phyloP scores from a whole-genome alignment of 1,140 invertebrate species.

The Drosophila biarmipes region DNA sequence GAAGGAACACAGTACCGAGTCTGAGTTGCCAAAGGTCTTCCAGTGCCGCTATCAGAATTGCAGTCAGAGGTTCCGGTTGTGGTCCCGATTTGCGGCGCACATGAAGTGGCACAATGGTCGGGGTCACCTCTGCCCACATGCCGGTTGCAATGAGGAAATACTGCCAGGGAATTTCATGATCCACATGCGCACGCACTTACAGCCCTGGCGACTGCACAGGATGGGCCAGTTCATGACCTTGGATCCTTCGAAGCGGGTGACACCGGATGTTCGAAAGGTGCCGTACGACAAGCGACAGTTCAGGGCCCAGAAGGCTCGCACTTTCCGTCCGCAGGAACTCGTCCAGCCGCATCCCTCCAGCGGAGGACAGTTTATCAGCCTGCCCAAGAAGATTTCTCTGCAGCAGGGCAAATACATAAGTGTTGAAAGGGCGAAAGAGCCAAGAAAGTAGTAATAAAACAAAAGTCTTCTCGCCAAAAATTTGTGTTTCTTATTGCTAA shows the following conservation, averaged over 20 bases:
- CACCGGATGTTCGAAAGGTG: conserved; percentile 5
- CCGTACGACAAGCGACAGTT: neutral
- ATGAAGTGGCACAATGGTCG: neutral
- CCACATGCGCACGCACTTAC: conserved; percentile 6
- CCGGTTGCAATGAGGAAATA: neutral
- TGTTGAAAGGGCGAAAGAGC: neutral
- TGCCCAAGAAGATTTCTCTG: conserved; percentile 9
- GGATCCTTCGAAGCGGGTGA: conserved; percentile 2
- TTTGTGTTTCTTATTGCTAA: no score
- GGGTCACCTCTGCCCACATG: neutral
- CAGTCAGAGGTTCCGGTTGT: conserved; percentile 1
- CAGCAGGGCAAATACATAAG: conserved; percentile 11
- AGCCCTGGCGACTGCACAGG: neutral
- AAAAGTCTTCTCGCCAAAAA: no score
- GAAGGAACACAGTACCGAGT: neutral
- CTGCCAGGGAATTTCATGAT: neutral
- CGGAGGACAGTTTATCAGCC: conserved; percentile 22
- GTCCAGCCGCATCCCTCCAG: neutral
- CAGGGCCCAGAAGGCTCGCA: neutral
- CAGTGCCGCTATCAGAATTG: conserved; percentile 1
- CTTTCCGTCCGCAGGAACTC: neutral
- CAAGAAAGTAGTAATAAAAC: neutral
- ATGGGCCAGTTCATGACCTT: conserved; percentile 4
- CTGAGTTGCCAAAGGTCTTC: neutral
- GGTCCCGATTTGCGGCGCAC: conserved; percentile 2